Evolutionary conservation across 2,888 invertebrate genomes (phyloP).

Genomic region (Euzetes globulus): DNA sequence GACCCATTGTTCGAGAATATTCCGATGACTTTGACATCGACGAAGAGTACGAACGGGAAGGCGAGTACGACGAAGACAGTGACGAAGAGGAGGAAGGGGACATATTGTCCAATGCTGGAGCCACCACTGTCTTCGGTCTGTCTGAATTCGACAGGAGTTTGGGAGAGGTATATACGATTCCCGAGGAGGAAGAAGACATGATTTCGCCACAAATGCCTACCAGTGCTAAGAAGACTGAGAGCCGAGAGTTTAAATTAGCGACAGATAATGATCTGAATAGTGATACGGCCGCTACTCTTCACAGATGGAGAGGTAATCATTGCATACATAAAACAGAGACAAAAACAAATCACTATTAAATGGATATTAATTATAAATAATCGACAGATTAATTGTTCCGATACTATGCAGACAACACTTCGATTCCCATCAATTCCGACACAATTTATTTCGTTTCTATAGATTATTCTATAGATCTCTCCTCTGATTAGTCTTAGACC

Average conservation of each 20-base stretch:
- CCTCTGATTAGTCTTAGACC: too few species aligned
- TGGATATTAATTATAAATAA: neutral
- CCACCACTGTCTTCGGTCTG: conserved; percentile 9
- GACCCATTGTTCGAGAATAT: conserved; percentile 21
- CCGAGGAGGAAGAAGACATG: conserved; percentile 52
- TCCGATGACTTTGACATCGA: conserved; percentile 33
- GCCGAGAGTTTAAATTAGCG: conserved; percentile 28
- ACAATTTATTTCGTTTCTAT: too few species aligned
- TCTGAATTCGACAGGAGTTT: conserved; percentile 42
- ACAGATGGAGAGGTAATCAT: conserved; percentile 41
- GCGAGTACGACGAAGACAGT: conserved; percentile 32
- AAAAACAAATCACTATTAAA: neutral
- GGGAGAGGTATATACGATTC: conserved; percentile 53
- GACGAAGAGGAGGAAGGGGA: conserved; percentile 31
- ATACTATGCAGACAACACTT: neutral
- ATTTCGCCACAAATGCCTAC: conserved; percentile 45
- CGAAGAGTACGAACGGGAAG: conserved; percentile 34
- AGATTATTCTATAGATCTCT: too few species aligned
- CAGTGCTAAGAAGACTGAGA: conserved; percentile 9
- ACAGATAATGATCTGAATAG: conserved; percentile 38
- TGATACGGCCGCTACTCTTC: conserved; percentile 41
- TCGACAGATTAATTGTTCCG: neutral
- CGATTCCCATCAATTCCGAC: neutral
- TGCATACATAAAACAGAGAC: conserved; percentile 19
- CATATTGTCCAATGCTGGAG: neutral